These are phyloP conservation scores for Phylloscopus trochilus DNA, from an alignment of 2,113 vertebrate species.

Conservation along the genomic window DNA sequence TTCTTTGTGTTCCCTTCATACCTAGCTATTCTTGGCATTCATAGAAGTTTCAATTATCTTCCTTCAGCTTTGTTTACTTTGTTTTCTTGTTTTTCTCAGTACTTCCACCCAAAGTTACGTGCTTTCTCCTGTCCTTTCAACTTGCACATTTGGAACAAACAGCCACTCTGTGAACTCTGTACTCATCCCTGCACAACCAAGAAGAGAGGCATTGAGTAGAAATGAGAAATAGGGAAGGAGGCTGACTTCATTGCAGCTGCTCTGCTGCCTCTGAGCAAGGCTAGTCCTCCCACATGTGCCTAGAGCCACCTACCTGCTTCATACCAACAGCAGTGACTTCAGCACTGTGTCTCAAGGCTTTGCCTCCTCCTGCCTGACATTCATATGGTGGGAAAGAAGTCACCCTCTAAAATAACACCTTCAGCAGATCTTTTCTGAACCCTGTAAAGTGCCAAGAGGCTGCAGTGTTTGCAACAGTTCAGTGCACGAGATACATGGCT, in stretches of 20 bases:
- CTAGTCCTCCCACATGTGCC: background rate
- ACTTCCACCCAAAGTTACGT: background rate
- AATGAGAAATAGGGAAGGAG: background rate
- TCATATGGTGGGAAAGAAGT: background rate
- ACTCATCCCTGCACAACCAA: background rate
- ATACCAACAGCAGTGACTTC: background rate
- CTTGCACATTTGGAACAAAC: background rate
- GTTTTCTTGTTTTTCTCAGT: background rate
- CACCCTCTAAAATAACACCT: background rate
- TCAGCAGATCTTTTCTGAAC: background rate
- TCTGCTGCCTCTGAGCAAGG: background rate
- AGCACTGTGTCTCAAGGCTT: background rate
- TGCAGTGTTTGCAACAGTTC: background rate
- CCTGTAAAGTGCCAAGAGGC: fast-evolving
- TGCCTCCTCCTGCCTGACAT: background rate
- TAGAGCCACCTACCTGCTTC: background rate
- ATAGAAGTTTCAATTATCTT: background rate
- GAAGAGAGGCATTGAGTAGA: background rate
- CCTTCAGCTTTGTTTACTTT: background rate
- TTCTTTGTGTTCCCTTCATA: background rate
- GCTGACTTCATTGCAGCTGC: background rate
- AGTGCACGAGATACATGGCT: background rate
- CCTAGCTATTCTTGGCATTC: slow-evolving; percentile 19
- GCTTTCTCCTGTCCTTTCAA: background rate
- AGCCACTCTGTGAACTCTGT: background rate